Conservation (phyloP, 2,888 invertebrate species). For the Cataglyphis livida region DNA sequence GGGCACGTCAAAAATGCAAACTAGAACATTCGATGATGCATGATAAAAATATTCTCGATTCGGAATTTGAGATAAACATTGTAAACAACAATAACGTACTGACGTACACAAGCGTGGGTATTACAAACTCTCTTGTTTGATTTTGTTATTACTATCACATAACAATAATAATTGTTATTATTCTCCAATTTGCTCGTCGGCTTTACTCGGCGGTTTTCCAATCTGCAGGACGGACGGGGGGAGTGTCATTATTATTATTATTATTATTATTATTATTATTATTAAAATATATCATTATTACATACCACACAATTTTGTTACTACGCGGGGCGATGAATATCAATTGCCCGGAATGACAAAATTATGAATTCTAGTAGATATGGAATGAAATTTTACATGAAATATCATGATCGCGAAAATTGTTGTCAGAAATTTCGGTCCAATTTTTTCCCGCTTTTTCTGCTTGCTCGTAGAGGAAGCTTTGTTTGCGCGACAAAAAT, state of each 20-base stretch:
- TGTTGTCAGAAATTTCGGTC: background rate
- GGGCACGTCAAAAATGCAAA: conserved; percentile 3
- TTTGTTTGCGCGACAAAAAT: no score
- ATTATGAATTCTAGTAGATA: background rate
- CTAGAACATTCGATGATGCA: background rate
- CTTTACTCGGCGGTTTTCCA: background rate
- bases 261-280: background rate
- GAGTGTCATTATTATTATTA: conserved; percentile 13
- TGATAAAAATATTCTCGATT: conserved; percentile 20
- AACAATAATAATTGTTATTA: conserved; percentile 18
- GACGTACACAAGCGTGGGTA: background rate
- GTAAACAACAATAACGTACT: background rate
- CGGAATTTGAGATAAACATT: conserved; percentile 37
- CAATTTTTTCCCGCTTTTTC: no score
- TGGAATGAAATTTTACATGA: background rate
- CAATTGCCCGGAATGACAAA: conserved; percentile 12
- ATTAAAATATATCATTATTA: background rate
- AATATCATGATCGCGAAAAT: background rate
- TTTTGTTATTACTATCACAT: background rate
- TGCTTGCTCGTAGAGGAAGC: no score
- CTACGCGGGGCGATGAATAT: background rate
- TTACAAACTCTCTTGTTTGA: conserved; percentile 8
- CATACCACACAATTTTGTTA: conserved; percentile 9
- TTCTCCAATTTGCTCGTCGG: background rate
- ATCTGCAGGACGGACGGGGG: background rate